Base-by-base conservation (phyloP, 2,888 invertebrate species). In the Perizoma flavofasciatum region DNA sequence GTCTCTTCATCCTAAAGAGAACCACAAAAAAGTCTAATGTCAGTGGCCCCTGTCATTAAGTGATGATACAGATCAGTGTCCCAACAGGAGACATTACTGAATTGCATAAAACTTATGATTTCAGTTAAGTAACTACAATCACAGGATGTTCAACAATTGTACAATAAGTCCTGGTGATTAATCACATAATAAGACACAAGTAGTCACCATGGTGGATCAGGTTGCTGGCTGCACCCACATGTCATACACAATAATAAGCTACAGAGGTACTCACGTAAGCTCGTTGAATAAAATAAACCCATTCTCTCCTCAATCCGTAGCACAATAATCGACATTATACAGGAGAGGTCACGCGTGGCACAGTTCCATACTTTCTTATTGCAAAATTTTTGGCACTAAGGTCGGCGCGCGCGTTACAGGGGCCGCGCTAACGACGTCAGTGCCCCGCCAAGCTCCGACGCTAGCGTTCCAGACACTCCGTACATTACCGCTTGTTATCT, bases 331-430 rank as follows among this genome's bases (percentile, higher is more conserved):
- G 77, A 81, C 83, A 85, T 86, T 81, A 79, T 70, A 79, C 80
- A 78, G 85, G 85, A 87, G 84, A 89, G 86, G 88, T 86, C 88
- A 84, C 85, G 89, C 88, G 89, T 90, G 89, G 89, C 91, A 89
- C 89, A 85, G 87, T 89, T 89, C 84, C 80, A 85, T 86, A 90
- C 90, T 92, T 91, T 92, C 91, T 90, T 89, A 89, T 92, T 92
- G 90, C 91, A 90, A 92, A 92, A 91, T 88, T 86, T 91, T 92
- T 92, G 91, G 91, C 91, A 83, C 83, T 87, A 81, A 81, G 85
- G 85, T 87, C 86, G 59, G 56, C 56, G 69, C 67, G 67, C 58
- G 86, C 85, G 83, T 85, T 83, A 83, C 85, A 87, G 81, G 84
- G 85, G 84, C 85, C 81, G 83, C 78, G 80, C 81, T 81, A 81